These are phyloP conservation scores for Cryptoprocta ferox DNA, from an alignment of 2,797 vertebrate species.

Conservation along the genomic window DNA sequence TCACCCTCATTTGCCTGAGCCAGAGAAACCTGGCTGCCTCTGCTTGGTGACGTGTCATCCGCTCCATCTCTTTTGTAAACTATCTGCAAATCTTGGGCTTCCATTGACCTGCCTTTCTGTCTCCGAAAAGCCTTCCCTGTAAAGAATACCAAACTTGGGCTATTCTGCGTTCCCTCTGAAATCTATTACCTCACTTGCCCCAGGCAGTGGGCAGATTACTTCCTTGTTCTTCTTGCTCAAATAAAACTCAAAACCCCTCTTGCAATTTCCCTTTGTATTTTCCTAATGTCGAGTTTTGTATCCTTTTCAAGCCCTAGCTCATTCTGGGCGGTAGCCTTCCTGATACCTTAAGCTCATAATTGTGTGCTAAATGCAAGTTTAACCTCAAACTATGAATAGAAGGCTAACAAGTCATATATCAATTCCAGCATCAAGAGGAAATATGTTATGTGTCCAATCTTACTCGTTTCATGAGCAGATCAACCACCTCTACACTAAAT, in stretches of 20 bases:
- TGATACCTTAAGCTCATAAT: conserved; percentile 76
- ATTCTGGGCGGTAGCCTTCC: conserved; percentile 58
- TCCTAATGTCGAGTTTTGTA: conserved; percentile 61
- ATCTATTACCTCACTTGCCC: conserved; percentile 56
- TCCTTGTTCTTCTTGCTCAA: conserved; percentile 70
- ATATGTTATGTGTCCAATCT: background rate
- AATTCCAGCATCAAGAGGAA: conserved; percentile 60
- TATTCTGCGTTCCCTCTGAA: background rate
- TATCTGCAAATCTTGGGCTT: background rate
- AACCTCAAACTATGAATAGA: conserved; percentile 32
- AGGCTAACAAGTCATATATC: conserved; percentile 2
- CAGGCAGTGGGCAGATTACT: conserved; percentile 39
- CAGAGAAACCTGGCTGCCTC: background rate
- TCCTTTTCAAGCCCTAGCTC: conserved; percentile 71
- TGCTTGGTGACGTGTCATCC: background rate
- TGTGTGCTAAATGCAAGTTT: conserved; percentile 68
- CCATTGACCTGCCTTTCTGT: background rate
- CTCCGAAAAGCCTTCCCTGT: background rate
- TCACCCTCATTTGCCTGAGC: background rate
- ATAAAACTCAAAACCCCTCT: conserved; percentile 53
- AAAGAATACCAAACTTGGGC: background rate
- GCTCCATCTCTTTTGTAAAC: background rate
- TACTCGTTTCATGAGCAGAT: conserved; percentile 6
- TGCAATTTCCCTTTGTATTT: conserved; percentile 77
- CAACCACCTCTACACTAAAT: background rate